Evolutionary conservation across 2,113 vertebrate genomes (phyloP), one percentile per base, ranked within the genome.

Genomic region (Albula glossodonta): DNA sequence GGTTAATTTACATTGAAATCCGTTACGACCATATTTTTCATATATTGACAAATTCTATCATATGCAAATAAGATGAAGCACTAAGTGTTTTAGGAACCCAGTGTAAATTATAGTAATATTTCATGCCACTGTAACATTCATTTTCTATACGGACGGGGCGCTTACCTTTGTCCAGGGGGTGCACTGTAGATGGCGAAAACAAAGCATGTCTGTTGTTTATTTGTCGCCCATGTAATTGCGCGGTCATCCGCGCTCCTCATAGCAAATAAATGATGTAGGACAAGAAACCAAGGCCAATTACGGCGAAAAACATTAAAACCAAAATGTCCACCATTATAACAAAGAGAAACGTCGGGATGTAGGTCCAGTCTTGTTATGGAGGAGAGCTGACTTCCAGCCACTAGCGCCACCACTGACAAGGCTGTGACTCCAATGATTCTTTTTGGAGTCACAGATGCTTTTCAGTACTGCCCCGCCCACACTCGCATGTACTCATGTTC

Each of bases 251-350:
- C 0, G 31, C 41, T 79, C 78, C 49, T 96, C 91, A 99, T 83
- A 99, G 96, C 92, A 98, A 93, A 88, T 99, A 99, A 88, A 99
- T 99, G 90, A 99, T 97, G 93, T 99, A 99, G 86, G 98, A 99
- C 88, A 99, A 96, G 79, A 99, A 93, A 80, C 98, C 97, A 86
- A 99, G 94, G 88, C 97, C 97, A 84, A 99, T 96, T 91, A 99
- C 97, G 93, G 98, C 98, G 89, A 99, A 99, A 51, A 99, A 98
- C 98, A 99, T 99, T 93, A 99, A 93, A 90, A 99, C 91, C 95
- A 99, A 96, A 81, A 99, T 96, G 93, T 99, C 98, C 96, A 98
- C 91, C 98, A 99, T 98, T 90, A 89, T 86, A 94, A 83, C 15
- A 3, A 19, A 66, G 87, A 31, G 82, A 41, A 81, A 82, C n/a